Evolutionary conservation across 1,140 invertebrate genomes (phyloP).

Genomic region (Drosophila nigromelanica): DNA sequence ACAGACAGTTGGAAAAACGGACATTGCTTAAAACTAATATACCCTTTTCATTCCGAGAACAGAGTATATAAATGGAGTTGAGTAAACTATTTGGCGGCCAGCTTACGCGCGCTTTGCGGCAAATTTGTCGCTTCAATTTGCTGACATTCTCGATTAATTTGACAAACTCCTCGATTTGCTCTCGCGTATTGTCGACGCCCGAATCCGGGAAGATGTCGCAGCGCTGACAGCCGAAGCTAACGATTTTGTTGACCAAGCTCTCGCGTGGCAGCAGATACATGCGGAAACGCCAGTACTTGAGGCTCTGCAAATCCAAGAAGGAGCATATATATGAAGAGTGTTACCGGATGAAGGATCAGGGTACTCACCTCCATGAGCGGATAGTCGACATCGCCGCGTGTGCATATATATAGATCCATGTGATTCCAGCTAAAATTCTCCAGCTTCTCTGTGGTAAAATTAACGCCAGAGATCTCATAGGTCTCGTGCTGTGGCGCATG

Average conservation of each 20-base stretch:
- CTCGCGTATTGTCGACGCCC: conserved; percentile 86
- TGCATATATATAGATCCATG: conserved; percentile 98
- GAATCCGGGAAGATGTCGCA: conserved; percentile 92
- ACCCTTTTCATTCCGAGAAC: too few relatives aligned
- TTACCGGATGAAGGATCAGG: not conserved
- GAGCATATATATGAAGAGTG: not conserved
- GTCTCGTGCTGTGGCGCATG: conserved; percentile 96
- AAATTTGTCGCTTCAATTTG: conserved; percentile 91
- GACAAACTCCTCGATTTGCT: conserved; percentile 90
- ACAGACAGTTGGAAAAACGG: too few relatives aligned
- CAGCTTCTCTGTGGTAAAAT: conserved; percentile 96
- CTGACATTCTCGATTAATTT: conserved; percentile 96
- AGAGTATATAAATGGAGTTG: not conserved
- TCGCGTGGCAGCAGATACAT: conserved; percentile 93
- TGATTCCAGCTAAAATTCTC: conserved; percentile 99
- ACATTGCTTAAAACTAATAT: too few relatives aligned
- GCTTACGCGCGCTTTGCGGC: conserved; percentile 78
- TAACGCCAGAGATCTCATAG: conserved; percentile 97
- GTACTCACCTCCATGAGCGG: conserved; percentile 90
- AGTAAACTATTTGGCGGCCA: conserved; percentile 12
- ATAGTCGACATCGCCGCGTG: conserved; percentile 95
- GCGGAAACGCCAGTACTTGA: conserved; percentile 98
- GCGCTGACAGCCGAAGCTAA: conserved; percentile 87
- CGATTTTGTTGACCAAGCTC: conserved; percentile 89
- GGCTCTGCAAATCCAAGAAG: conserved; percentile 85